Conservation (phyloP, 2,888 invertebrate genomes). For the Cosmia trapezina region DNA sequence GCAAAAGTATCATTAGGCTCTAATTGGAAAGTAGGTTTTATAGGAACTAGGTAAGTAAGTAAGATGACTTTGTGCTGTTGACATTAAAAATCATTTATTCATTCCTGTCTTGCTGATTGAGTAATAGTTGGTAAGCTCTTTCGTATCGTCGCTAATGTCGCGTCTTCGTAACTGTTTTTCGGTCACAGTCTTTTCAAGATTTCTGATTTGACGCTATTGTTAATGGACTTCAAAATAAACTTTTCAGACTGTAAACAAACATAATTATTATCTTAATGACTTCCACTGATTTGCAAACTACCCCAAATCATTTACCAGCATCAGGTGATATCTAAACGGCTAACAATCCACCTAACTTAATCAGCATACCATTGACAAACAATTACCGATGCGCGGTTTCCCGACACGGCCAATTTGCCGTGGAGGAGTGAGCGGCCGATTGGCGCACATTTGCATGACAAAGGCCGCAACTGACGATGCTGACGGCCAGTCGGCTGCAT, state of each 20-base stretch:
- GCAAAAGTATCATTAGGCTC: conserved; percentile 23
- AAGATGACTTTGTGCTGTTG: too few relatives aligned
- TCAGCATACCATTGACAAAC: conserved; percentile 62
- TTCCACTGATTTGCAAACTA: not conserved
- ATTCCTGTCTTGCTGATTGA: too few relatives aligned
- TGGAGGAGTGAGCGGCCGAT: conserved; percentile 45
- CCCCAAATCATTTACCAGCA: conserved; percentile 32
- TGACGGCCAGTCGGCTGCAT: conserved; percentile 11
- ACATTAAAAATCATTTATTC: too few relatives aligned
- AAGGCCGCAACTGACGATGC: conserved; percentile 49
- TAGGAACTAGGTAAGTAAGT: not conserved
- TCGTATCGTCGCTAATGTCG: not conserved
- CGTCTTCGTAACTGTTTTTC: too few relatives aligned
- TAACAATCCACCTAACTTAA: conserved; percentile 37
- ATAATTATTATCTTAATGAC: not conserved
- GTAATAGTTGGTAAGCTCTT: too few relatives aligned
- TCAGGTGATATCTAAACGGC: conserved; percentile 10
- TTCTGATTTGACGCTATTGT: too few relatives aligned
- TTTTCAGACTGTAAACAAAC: not conserved
- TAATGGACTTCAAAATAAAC: not conserved
- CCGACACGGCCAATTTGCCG: conserved; percentile 66
- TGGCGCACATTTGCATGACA: conserved; percentile 70
- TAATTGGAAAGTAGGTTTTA: not conserved
- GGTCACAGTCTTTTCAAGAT: too few relatives aligned
- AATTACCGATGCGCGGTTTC: conserved; percentile 52